Evolutionary conservation across 2,888 invertebrate species (phyloP).

Genomic region (Drosophila aldrichi): DNA sequence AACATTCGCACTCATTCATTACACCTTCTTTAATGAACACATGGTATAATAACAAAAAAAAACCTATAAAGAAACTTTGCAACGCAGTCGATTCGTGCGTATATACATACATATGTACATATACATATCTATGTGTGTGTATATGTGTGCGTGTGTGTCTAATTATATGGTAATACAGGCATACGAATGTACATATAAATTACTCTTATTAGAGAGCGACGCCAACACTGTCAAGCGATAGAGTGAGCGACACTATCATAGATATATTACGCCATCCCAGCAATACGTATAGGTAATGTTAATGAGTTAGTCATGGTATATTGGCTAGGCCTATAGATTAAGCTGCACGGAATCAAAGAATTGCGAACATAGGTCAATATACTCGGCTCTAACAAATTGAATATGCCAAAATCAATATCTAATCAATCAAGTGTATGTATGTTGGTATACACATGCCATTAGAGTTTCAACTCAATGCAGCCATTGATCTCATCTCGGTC

Average conservation of each 20-base stretch:
- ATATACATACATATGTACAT: background rate
- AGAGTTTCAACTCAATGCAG: constrained; percentile 13
- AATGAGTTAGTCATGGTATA: constrained; percentile 62
- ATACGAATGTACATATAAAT: constrained; percentile 80
- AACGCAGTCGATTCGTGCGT: constrained; percentile 39
- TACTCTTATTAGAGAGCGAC: constrained; percentile 70
- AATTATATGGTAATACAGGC: constrained; percentile 77
- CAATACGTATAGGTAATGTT: constrained; percentile 62
- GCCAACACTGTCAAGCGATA: constrained; percentile 27
- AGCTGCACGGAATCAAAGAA: background rate
- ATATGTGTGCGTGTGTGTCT: constrained; percentile 51
- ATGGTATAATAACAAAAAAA: constrained; percentile 8
- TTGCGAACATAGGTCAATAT: constrained; percentile 6
- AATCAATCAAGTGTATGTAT: constrained; percentile 7
- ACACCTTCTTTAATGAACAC: background rate
- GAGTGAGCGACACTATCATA: constrained; percentile 49
- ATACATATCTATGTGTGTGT: background rate
- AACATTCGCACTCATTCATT: background rate
- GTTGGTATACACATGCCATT: constrained; percentile 1
- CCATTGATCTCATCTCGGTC: constrained; percentile 42
- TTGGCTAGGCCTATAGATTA: constrained; percentile 35
- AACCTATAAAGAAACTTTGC: background rate
- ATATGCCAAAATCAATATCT: constrained; percentile 7
- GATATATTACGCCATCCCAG: constrained; percentile 69
- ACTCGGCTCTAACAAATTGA: constrained; percentile 5